phyloP scores from a whole-genome alignment of 2,888 invertebrate species.

The Trachelus stipa region DNA sequence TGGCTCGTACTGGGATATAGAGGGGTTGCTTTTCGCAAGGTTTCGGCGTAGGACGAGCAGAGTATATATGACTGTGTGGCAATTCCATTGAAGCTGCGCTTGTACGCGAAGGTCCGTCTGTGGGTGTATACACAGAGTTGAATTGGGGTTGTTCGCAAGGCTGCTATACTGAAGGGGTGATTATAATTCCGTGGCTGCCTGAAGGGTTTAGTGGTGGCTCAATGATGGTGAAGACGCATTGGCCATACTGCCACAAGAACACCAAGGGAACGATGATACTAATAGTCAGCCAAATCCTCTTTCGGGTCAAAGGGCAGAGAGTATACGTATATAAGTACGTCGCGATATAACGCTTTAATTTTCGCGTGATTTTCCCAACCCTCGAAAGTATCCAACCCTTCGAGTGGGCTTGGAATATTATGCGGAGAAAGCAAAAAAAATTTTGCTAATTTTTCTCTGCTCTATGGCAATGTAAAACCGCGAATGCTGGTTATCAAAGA shows the following conservation, averaged over 20 bases:
- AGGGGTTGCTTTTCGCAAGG: conserved; percentile 14
- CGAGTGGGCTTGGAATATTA: not conserved
- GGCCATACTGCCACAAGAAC: not conserved
- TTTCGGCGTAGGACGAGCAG: conserved; percentile 6
- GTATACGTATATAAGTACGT: not conserved
- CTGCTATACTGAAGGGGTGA: conserved; percentile 30
- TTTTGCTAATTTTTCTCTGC: not conserved
- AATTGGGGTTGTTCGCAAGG: not conserved
- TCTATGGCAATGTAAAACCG: not conserved
- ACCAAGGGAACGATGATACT: conserved; percentile 42
- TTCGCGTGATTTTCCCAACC: not conserved
- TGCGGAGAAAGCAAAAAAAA: not conserved
- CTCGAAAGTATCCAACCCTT: not conserved
- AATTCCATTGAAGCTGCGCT: not conserved
- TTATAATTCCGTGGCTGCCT: conserved; percentile 35
- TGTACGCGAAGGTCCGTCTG: not conserved
- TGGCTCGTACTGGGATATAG: conserved; percentile 14
- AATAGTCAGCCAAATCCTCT: conserved; percentile 40
- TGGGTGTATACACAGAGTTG: not conserved
- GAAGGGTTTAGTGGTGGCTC: not conserved
- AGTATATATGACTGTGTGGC: not conserved
- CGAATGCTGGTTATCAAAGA: not conserved
- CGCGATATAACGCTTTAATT: not conserved
- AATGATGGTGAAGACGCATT: not conserved
- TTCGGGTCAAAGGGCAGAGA: conserved; percentile 10